Evolutionary conservation across 2,797 vertebrate species (phyloP).

Genomic region (Dendrocincla fuliginosa): DNA sequence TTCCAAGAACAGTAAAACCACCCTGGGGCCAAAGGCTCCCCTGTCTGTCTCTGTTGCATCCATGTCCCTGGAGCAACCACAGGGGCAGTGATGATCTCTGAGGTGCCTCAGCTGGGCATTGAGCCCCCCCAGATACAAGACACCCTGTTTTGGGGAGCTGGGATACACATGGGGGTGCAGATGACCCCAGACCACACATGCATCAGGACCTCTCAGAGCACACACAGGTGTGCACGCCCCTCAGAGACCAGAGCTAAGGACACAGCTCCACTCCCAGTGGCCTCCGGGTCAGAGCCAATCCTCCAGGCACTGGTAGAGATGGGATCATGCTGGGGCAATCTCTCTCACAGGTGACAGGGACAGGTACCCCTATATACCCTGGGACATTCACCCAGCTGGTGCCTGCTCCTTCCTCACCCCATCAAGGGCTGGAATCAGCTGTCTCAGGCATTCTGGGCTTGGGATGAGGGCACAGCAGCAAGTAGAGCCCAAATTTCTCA

Average conservation of each 20-base stretch:
- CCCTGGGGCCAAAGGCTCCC: neutral
- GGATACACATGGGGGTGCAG: neutral
- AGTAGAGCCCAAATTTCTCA: neutral
- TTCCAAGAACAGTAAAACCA: neutral
- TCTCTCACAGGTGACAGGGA: neutral
- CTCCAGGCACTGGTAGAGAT: neutral
- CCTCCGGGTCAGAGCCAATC: neutral
- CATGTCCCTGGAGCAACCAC: fast-evolving
- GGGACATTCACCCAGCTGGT: neutral
- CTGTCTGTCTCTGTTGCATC: neutral
- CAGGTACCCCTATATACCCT: neutral
- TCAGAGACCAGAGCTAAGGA: fast-evolving
- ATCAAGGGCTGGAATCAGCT: neutral
- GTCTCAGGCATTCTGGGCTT: neutral
- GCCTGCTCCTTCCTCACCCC: neutral
- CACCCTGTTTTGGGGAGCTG: fast-evolving
- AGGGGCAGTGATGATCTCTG: neutral
- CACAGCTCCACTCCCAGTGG: neutral
- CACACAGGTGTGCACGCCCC: neutral
- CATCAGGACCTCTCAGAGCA: neutral
- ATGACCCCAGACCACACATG: neutral
- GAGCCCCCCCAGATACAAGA: neutral
- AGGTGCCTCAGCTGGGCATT: neutral
- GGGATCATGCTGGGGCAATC: neutral
- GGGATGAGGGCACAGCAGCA: neutral